Base-by-base conservation (phyloP, 2,888 invertebrate species). In the Diploptera punctata region DNA sequence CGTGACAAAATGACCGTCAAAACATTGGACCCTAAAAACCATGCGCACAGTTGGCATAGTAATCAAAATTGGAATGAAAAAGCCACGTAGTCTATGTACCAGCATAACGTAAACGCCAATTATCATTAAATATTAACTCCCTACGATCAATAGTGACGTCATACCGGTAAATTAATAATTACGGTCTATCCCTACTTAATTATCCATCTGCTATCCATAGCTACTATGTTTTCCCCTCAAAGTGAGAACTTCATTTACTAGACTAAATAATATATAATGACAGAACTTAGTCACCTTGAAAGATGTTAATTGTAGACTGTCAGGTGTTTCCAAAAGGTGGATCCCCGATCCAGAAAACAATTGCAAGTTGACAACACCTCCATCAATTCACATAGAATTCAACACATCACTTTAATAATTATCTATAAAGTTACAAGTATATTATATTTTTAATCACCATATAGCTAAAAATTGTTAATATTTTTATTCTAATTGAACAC, bases 71-170 rank as follows among this genome's bases (percentile, higher is more conserved):
- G 10, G 10, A 33, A 33, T 7, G 33, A 33, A 33, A 33, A 33
- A 7, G 5, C 33, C 33, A 7, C 5, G 33, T 33, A 33, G 33
- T 5, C 33, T 33, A 5, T 33, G 33, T 33, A 7, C 10, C 33
- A 33, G 33, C 33, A 57, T 13, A 57, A 18, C 57, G 21, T 65
- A 65, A 26, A 65, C 26, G 65, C 47, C 47, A 65, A 65, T 65
- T 65, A 44, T 47, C 65, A 65, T 65, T 47, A 65, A 65, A 65
- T 47, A 65, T 65, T 47, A 47, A 65, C 24, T 7, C 65, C 10
- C n/a, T 26, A 44, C 57, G 65, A 65, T 65, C 65, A 65, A 65
- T 65, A 65, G 44, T 65, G 65, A 65, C 65, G 62, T 62, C 62
- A 62, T 43, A 62, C 38, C 7, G 31, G 57, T 57, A 57, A 57